These are phyloP conservation scores for Deilephila elpenor DNA, from an alignment of 2,888 invertebrate species.

Conservation along the genomic window DNA sequence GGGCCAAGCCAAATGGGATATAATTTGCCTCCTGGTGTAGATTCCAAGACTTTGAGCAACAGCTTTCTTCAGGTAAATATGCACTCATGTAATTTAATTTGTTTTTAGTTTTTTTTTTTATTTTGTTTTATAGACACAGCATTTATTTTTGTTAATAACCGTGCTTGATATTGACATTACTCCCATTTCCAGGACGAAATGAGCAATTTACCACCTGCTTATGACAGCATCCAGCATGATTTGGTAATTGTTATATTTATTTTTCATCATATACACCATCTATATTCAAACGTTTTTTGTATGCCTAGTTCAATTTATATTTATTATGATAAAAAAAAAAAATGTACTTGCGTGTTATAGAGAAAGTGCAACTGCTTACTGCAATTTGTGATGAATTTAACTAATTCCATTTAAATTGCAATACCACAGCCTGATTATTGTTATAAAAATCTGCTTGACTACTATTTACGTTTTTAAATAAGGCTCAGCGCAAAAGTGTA, in stretches of 20 bases:
- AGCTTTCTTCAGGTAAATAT: conserved; percentile 82
- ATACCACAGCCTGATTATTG: no score
- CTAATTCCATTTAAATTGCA: no score
- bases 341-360: no score
- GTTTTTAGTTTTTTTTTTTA: not conserved
- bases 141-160: conserved; percentile 19
- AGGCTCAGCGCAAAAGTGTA: no score
- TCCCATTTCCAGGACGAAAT: conserved; percentile 86
- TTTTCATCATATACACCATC: conserved; percentile 45
- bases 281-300: not conserved
- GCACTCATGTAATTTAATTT: not conserved
- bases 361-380: no score
- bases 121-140: not conserved
- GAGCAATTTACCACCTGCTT: conserved; percentile 87
- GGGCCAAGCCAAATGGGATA: conserved; percentile 84
- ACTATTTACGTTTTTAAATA: no score
- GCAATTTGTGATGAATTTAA: no score
- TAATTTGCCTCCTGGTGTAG: conserved; percentile 86
- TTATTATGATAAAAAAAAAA: no score
- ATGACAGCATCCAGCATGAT: conserved; percentile 90
- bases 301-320: not conserved
- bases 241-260: conserved; percentile 84
- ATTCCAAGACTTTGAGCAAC: conserved; percentile 87
- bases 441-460: no score
- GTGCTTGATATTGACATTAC: conserved; percentile 31